Evolutionary conservation across 2,113 vertebrate genomes (phyloP), one percentile per base, ranked within the genome.

Genomic region (Orthochromis malagaraziensis): DNA sequence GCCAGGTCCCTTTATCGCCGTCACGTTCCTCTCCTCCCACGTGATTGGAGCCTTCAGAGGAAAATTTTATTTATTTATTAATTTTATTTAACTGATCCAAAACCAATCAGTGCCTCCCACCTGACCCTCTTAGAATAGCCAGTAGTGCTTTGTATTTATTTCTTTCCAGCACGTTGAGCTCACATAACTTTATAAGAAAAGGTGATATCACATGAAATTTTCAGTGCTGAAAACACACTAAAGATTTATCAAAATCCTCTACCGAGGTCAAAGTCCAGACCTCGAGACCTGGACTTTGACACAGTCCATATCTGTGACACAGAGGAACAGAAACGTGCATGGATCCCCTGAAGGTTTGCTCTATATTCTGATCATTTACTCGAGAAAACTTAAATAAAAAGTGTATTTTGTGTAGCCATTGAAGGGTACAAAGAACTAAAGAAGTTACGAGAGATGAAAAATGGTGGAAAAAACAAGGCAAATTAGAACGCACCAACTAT

Each of bases 21-120:
- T 96, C 26, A 99, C 98, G 6, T 97, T 98, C 90, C 97, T 96
- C 90, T 99, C 98, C 93, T 99, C 98, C 98, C 98, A 99, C 31
- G 96, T 95, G 93, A 99, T 95, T 2, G 98, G 98, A 77, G 96
- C 97, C 98, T 99, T 73, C 7, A 10, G 88, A 63, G 11, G 26
- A 21, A 73, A 17, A 7, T 19, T 0, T 19, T 0, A 29, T 73
- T 26, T 73, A 45, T 21, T 21, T 21, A 21, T 21, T 21, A 21
- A 21, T 21, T 21, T 21, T 21, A 21, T 21, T 21, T 21, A 45
- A 73, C 21, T 47, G 68, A 75, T 45, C 21, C 9, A 73, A 26
- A 73, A 45, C 1, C 65, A 4, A 42, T 42, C 65, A 45, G 65
- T 9, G 8, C 7, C 65, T 73, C 38, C 38, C 65, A 45, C 68